phyloP scores from a whole-genome alignment of 2,113 vertebrate species.

The Melanerpes aurifrons region DNA sequence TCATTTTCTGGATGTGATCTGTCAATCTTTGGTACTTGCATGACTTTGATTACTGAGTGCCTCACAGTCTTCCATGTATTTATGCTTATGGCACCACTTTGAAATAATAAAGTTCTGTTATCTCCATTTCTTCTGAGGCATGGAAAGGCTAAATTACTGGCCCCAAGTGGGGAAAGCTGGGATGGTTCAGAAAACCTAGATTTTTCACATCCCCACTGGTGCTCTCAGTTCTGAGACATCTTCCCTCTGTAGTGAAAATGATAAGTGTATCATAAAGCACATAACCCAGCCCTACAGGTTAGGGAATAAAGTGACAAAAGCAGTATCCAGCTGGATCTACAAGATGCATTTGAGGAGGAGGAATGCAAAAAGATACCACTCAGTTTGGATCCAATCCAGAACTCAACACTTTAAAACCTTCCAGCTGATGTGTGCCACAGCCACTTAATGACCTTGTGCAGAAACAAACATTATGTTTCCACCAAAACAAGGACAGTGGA shows the following conservation, averaged over 20 bases:
- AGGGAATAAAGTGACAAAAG: not conserved
- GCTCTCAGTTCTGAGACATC: not conserved
- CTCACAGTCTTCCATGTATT: not conserved
- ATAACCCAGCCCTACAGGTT: not conserved
- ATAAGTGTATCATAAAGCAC: not conserved
- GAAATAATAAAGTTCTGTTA: not conserved
- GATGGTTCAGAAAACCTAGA: not conserved
- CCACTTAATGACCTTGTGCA: not conserved
- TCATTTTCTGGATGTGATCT: slow-evolving; percentile 6
- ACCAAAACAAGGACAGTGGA: not conserved
- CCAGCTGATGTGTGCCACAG: not conserved
- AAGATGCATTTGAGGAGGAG: not conserved
- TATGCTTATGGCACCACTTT: not conserved
- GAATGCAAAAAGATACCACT: not conserved
- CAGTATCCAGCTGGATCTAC: not conserved
- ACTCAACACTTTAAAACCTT: not conserved
- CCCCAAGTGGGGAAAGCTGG: not conserved
- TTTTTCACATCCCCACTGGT: not conserved
- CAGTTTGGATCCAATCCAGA: not conserved
- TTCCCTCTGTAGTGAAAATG: not conserved
- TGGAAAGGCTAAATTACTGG: not conserved
- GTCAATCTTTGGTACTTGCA: not conserved
- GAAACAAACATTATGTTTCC: rapidly evolving
- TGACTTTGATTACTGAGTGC: not conserved
- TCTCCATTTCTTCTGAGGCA: not conserved